These are phyloP conservation scores for Aphelocoma californica DNA, from an alignment of 2,797 vertebrate species.

Conservation along the genomic window DNA sequence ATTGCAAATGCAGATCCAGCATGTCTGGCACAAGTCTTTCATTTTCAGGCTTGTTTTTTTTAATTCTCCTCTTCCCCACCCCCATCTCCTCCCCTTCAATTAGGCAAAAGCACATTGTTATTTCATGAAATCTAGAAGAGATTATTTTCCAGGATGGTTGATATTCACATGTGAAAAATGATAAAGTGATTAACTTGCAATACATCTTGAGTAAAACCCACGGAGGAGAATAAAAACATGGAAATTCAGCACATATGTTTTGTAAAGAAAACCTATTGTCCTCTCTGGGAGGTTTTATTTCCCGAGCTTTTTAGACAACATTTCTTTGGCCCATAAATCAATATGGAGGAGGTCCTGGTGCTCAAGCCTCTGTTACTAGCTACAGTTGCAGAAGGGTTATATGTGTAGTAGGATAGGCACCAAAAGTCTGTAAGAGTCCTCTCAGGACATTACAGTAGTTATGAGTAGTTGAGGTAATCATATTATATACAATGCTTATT, in stretches of 20 bases:
- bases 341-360: not conserved
- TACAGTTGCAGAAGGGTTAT: not conserved
- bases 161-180: not conserved
- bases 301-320: not conserved
- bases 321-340: conserved; percentile 37
- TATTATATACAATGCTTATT: conserved; percentile 15
- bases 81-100: not conserved
- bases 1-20: conserved; percentile 31
- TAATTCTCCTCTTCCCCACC: not conserved
- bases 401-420: not conserved
- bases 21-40: conserved; percentile 23
- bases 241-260: conserved; percentile 54
- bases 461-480: not conserved
- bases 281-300: conserved; percentile 53
- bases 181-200: conserved; percentile 8
- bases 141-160: not conserved
- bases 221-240: not conserved
- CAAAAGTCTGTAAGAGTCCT: not conserved
- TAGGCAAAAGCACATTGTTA: not conserved
- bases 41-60: not conserved
- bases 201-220: not conserved
- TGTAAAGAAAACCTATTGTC: conserved; percentile 57
- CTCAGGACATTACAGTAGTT: not conserved
- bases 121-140: not conserved
- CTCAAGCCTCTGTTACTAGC: not conserved